Conservation (phyloP, 2,797 vertebrate genomes). For the Anas georgica region DNA sequence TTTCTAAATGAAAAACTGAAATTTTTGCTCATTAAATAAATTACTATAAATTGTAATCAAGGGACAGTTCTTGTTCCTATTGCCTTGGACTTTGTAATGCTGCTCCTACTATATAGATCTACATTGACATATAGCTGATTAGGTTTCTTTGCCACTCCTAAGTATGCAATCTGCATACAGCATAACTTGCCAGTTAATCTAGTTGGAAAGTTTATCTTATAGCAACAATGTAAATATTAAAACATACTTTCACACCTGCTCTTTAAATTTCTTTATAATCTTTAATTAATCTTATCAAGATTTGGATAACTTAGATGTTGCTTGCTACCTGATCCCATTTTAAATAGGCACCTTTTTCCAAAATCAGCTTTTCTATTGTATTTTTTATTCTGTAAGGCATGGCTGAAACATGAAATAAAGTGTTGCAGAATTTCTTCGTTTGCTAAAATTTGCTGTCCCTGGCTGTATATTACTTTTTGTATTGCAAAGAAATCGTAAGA, state of each 20-base stretch:
- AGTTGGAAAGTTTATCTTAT: neutral
- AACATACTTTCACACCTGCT: neutral
- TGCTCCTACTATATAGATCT: rapidly evolving
- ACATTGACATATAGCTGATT: neutral
- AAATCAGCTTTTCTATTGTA: neutral
- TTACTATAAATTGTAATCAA: neutral
- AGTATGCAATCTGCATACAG: neutral
- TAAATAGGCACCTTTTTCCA: neutral
- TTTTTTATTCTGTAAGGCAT: neutral
- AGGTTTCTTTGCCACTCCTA: neutral
- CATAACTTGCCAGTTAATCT: neutral
- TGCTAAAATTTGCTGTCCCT: conserved; percentile 25
- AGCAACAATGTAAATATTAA: neutral
- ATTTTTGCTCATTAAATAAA: neutral
- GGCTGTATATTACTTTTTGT: conserved; percentile 33
- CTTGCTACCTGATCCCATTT: neutral
- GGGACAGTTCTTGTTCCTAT: neutral
- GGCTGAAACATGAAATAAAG: neutral
- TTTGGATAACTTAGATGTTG: neutral
- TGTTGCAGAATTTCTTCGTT: neutral
- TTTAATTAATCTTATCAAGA: conserved; percentile 48
- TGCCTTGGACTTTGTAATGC: neutral
- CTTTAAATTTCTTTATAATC: neutral
- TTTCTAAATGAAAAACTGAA: neutral
- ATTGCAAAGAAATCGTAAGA: conserved; percentile 59